These are phyloP conservation scores for Anguilla anguilla DNA, from an alignment of 2,797 vertebrate species.

Conservation along the genomic window DNA sequence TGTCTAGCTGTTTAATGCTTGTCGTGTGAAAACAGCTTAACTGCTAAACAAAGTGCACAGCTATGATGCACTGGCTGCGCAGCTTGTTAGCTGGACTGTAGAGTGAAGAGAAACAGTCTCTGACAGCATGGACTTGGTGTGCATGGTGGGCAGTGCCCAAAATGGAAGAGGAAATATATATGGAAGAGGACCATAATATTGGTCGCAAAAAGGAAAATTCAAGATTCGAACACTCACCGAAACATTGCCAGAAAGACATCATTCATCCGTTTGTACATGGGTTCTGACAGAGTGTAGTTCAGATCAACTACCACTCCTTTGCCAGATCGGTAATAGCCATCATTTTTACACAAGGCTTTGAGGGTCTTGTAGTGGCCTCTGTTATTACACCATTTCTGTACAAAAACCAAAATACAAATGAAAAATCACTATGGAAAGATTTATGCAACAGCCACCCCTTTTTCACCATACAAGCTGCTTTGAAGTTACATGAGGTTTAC, in stretches of 20 bases:
- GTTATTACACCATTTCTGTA: neutral
- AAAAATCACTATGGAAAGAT: neutral
- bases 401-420: too few relatives aligned
- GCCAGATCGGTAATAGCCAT: constrained; percentile 5
- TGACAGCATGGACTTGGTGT: neutral
- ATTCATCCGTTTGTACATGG: constrained; percentile 23
- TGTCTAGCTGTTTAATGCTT: too few relatives aligned
- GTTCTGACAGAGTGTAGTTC: constrained; percentile 26
- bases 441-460: neutral
- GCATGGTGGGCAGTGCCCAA: neutral
- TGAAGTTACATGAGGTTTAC: neutral
- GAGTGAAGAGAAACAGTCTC: neutral
- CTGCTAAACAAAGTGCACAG: neutral
- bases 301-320: constrained; percentile 15
- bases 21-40: too few relatives aligned
- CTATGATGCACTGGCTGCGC: neutral
- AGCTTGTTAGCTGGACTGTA: neutral
- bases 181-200: neutral
- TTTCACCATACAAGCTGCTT: neutral
- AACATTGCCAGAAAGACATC: neutral
- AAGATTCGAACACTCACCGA: neutral
- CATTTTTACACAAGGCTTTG: constrained; percentile 19
- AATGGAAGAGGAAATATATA: neutral
- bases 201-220: neutral
- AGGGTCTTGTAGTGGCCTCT: constrained; percentile 25